Conservation (phyloP, 2,888 invertebrate species). For the Cerastis leucographa region DNA sequence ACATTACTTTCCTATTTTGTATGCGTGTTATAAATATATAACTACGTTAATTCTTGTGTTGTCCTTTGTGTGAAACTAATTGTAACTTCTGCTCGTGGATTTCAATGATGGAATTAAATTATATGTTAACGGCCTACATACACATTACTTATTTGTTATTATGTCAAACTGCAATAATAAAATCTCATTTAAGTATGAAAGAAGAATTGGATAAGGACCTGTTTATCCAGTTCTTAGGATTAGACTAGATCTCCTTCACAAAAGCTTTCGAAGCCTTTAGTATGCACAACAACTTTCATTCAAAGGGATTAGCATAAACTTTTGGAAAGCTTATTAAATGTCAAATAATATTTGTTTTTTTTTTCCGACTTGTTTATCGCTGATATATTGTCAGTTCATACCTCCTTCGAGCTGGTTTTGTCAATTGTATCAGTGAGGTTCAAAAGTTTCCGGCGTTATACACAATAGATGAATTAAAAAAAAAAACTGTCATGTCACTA, state of each 20-base stretch:
- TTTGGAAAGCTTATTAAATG: background rate
- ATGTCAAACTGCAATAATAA: background rate
- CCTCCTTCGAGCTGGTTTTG: background rate
- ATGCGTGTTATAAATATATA: background rate
- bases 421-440: too few relatives aligned
- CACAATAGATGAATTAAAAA: too few relatives aligned
- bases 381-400: background rate
- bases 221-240: background rate
- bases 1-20: conserved; percentile 1
- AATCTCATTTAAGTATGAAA: background rate
- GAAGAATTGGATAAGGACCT: background rate
- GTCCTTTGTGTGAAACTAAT: conserved; percentile 25
- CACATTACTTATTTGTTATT: background rate
- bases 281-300: background rate
- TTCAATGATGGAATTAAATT: background rate
- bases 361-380: background rate
- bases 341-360: background rate
- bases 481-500: too few relatives aligned
- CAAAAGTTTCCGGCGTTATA: too few relatives aligned
- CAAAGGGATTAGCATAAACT: background rate
- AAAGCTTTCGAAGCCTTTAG: background rate
- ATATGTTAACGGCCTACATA: background rate
- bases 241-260: background rate
- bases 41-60: conserved; percentile 2
- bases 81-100: background rate